A percentile compares a stretch with the other conserved stretches of the same genome.
Evolutionary conservation across 2,797 vertebrate species (phyloP).

Genomic region (Poeciliopsis infans): DNA sequence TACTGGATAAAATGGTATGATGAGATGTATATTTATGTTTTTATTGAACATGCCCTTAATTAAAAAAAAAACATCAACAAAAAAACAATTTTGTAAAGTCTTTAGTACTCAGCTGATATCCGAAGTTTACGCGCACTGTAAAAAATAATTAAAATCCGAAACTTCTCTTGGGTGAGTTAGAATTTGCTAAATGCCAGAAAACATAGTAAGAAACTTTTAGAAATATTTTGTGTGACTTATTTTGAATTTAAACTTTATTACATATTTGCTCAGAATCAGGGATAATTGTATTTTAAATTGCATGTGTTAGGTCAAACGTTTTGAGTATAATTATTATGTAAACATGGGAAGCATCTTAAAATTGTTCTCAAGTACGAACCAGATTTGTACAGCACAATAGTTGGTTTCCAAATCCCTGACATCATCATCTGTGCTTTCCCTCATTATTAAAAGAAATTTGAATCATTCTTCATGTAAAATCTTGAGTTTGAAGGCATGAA

Average conservation of each 20-base stretch:
- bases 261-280: neutral
- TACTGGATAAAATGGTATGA: neutral
- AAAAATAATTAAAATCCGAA: too few species aligned
- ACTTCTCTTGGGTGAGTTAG: neutral
- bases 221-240: neutral
- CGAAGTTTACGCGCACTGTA: neutral
- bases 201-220: neutral
- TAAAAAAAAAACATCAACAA: neutral
- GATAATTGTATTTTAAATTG: neutral
- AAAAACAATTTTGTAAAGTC: neutral
- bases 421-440: neutral
- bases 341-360: neutral
- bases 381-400: neutral
- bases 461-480: neutral
- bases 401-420: neutral
- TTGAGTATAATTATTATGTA: neutral
- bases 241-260: neutral
- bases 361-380: neutral
- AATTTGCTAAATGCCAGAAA: neutral
- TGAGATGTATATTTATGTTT: neutral
- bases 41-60: neutral
- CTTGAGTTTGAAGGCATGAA: neutral
- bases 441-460: neutral
- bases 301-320: neutral
- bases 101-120: neutral